phyloP scores from a whole-genome alignment of 1,140 invertebrate species.

The Caenorhabditis remanei region DNA sequence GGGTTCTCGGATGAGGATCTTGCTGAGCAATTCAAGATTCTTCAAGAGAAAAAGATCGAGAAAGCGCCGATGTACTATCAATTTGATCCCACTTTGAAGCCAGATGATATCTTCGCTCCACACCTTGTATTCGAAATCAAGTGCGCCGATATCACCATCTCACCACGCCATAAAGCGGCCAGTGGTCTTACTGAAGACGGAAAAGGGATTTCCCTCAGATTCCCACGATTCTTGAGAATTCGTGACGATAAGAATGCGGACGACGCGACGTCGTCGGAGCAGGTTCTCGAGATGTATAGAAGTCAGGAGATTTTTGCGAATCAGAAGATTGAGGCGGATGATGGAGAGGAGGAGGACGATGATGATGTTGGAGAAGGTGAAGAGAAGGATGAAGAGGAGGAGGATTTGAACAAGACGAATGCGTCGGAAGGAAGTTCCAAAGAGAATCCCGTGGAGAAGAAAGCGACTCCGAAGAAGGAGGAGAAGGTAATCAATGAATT shows the following conservation, averaged over 20 bases:
- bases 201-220: conserved; percentile 89
- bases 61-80: conserved; percentile 88
- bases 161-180: conserved; percentile 92
- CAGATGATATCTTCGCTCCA: conserved; percentile 94
- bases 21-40: conserved; percentile 83
- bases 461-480: background rate
- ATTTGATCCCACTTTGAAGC: conserved; percentile 84
- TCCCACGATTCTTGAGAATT: conserved; percentile 84
- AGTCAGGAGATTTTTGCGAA: conserved; percentile 93
- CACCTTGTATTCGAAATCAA: conserved; percentile 91
- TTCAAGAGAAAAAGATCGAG: conserved; percentile 83
- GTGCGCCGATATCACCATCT: conserved; percentile 94
- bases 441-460: conserved; percentile 32
- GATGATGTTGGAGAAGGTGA: conserved; percentile 40
- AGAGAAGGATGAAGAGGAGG: background rate
- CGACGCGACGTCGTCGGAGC: conserved; percentile 90
- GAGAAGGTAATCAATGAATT: no score
- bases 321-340: conserved; percentile 19
- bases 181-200: conserved; percentile 83
- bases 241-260: conserved; percentile 93
- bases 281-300: conserved; percentile 87
- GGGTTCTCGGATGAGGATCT: conserved; percentile 95
- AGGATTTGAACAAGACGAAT: conserved; percentile 11
- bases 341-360: conserved; percentile 49
- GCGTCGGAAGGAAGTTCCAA: conserved; percentile 27